Evolutionary conservation across 2,888 invertebrate genomes (phyloP), one percentile per base, ranked within the genome.

Genomic region (Actias luna): DNA sequence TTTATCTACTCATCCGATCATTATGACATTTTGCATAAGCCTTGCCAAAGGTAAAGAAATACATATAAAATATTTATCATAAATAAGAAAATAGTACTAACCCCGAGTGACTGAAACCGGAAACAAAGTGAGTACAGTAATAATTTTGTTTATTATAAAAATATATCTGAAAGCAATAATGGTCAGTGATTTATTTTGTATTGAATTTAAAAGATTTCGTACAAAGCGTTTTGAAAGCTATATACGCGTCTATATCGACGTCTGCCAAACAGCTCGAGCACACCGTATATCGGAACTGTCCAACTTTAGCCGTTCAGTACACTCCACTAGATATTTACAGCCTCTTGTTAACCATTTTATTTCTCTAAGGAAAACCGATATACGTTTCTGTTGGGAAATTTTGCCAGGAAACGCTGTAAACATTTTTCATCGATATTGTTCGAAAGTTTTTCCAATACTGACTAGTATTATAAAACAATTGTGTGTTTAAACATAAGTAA

Each of bases 311-410:
- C 66, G 66, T 73, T 73, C 67, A 64, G 67, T 65, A 66, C 71
- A 70, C 66, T 65, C 67, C 65, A 65, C 58, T 62, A 60, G 64
- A 64, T 71, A 71, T 73, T 71, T 73, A 73, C 69, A 65, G 65
- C 69, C 61, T 57, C 63, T 66, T 68, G 70, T 69, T 63, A 68
- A 68, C 69, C 69, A 69, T 50, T 69, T 69, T 71, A 68, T 71
- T 70, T 69, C 65, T 59, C 29, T 55, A 18, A 35, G 35, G 18
- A 18, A 46, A 60, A 36, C 50, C 50, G 36, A 60, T 52, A 59
- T 55, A 59, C 39, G 59, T 55, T 36, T 39, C n/a, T 59, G 25
- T 18, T 52, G 5, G 31, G 50, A 42, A 29, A 36, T 35, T 25
- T 36, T 36, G 18, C n/a, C n/a, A 22, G 39, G 39, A 29, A 55